Base-by-base conservation (phyloP, 2,113 vertebrate genomes). In the Istiophorus platypterus region DNA sequence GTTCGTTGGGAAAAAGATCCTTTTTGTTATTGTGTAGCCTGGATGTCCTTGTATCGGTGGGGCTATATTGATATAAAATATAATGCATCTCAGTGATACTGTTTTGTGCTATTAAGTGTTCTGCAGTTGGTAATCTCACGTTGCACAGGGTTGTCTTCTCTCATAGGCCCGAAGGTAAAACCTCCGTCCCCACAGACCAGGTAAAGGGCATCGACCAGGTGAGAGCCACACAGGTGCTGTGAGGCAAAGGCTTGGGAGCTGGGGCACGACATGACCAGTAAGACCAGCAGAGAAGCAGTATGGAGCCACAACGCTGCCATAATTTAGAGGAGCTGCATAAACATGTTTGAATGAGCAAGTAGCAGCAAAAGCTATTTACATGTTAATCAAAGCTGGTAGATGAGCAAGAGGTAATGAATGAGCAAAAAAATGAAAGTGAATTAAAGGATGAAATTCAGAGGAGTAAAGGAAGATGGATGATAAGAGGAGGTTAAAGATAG, bases 151-250 rank as follows among this genome's bases (percentile, higher is more conserved):
- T 95, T 95, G 0, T 65, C 3, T 0, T 94, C 95, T 67, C 95
- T 88, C 65, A 93, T 94, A 29, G 96, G 96, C 5, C 88, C 93
- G 71, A 95, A 97, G 94, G 95, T 95, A 93, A 97, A 98, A 2
- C 97, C 96, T 0, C 93, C 77, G 0, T 96, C 95, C 52, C 96
- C 96, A 14, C 97, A 98, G 59, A 96, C 95, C 67, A 97, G 78
- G 84, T 96, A 96, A 5, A 99, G 94, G 0, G 97, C 95, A 2
- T 98, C 97, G 76, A 97, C 96, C 85, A 99, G 90, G 87, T 97
- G 95, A 26, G 96, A 95, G 2, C 97, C 97, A 0, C 97, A 98
- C 70, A 98, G 94, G 83, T 95, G 95, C 76, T 96, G 95, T 59
- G 59, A 94, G 34, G 91, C 84, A 5, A 82, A 83, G 0, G 93